Evolutionary conservation across 1,140 invertebrate species (phyloP).

Genomic region (Macrobrachium nipponense): DNA sequence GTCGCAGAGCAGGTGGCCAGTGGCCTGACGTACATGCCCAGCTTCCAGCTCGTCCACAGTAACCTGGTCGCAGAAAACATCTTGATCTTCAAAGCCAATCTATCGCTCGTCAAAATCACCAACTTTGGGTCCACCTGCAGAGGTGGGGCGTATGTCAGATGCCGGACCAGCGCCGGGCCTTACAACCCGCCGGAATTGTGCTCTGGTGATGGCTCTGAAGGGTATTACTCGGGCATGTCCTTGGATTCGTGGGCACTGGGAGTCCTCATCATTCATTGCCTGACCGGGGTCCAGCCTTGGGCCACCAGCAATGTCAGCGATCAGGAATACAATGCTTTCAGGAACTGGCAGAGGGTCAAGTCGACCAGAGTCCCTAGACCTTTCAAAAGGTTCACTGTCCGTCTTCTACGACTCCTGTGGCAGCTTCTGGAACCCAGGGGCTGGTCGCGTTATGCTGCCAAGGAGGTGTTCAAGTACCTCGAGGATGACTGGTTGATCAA

Average conservation of each 20-base stretch:
- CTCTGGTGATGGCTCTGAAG: conserved; percentile 82
- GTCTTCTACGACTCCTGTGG: conserved; percentile 79
- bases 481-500: conserved; percentile 79
- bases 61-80: conserved; percentile 90
- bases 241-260: conserved; percentile 97
- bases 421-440: conserved; percentile 79
- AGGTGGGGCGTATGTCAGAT: conserved; percentile 77
- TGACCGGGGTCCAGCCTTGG: conserved; percentile 95
- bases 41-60: conserved; percentile 90
- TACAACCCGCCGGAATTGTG: conserved; percentile 95
- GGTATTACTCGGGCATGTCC: conserved; percentile 78
- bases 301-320: conserved; percentile 85
- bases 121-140: conserved; percentile 87
- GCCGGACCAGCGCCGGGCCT: conserved; percentile 83
- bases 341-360: conserved; percentile 78
- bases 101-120: conserved; percentile 92
- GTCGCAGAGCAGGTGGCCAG: conserved; percentile 84
- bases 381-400: conserved; percentile 74
- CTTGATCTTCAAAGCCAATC: conserved; percentile 85
- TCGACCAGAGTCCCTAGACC: conserved; percentile 77
- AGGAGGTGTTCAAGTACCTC: conserved; percentile 81
- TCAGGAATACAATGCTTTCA: conserved; percentile 77
- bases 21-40: conserved; percentile 92
- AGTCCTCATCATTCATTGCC: conserved; percentile 92
- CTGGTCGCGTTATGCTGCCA: conserved; percentile 78